Conservation (phyloP, 2,888 invertebrate genomes). For the Himalopsyche anomala region DNA sequence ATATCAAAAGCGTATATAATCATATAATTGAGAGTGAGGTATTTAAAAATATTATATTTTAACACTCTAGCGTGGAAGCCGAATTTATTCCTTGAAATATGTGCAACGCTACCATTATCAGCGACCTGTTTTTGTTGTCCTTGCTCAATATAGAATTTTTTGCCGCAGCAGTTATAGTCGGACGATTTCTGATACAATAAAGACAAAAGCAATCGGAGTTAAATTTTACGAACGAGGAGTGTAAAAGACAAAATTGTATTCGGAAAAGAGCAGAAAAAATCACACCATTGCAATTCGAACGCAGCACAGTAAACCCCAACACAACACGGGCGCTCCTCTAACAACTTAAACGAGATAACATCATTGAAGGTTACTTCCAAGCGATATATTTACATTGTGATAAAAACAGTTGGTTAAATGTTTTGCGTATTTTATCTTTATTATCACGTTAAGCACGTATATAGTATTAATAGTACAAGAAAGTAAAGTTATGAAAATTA, state of each 20-base stretch:
- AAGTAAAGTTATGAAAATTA: no score
- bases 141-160: not conserved
- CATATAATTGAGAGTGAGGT: no score
- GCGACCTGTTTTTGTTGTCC: not conserved
- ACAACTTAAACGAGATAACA: no score
- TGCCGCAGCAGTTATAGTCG: conserved; percentile 1
- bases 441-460: no score
- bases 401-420: no score
- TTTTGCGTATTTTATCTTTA: no score
- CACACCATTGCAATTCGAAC: not conserved
- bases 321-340: not conserved
- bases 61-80: no score
- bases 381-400: no score
- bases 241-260: conserved; percentile 20
- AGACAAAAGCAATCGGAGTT: conserved; percentile 58
- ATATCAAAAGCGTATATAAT: no score
- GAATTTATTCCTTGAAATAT: not conserved
- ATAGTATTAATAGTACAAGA: no score
- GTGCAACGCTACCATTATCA: not conserved
- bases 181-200: conserved; percentile 49
- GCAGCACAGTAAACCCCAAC: not conserved
- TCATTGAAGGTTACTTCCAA: no score
- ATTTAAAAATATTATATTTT: no score
- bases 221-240: conserved; percentile 56
- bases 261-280: conserved; percentile 10